Conservation (phyloP, 2,113 vertebrate species). For the Clarias batrachus region DNA sequence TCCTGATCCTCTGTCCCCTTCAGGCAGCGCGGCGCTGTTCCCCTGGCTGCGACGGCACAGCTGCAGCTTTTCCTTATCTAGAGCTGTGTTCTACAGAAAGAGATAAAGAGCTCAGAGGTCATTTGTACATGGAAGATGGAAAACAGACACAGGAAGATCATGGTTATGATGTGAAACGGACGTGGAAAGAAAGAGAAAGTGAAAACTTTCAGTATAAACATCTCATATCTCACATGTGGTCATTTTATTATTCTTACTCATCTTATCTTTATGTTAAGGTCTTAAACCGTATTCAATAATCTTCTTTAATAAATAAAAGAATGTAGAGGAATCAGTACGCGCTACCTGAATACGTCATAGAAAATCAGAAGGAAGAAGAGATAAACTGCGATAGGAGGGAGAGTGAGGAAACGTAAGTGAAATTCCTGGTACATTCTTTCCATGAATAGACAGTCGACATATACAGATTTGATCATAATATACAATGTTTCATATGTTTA, state of each 20-base stretch:
- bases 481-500: neutral
- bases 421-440: neutral
- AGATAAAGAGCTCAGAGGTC: slow-evolving; percentile 15
- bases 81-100: slow-evolving; percentile 87
- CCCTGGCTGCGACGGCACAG: slow-evolving; percentile 71
- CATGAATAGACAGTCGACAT: neutral
- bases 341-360: neutral
- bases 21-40: slow-evolving; percentile 54
- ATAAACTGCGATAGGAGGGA: neutral
- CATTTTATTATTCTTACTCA: neutral
- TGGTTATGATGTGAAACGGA: slow-evolving; percentile 17
- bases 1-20: slow-evolving; percentile 44
- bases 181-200: neutral
- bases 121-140: neutral
- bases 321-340: neutral
- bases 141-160: neutral
- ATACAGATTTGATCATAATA: neutral
- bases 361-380: neutral
- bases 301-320: neutral
- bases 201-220: neutral
- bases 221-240: neutral
- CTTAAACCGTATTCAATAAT: neutral
- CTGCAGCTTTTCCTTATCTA: slow-evolving; percentile 91
- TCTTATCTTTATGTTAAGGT: neutral
- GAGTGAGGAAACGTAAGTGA: slow-evolving; percentile 40